These are phyloP conservation scores for Habrosyne pyritoides DNA, from an alignment of 2,888 invertebrate species.

Conservation along the genomic window DNA sequence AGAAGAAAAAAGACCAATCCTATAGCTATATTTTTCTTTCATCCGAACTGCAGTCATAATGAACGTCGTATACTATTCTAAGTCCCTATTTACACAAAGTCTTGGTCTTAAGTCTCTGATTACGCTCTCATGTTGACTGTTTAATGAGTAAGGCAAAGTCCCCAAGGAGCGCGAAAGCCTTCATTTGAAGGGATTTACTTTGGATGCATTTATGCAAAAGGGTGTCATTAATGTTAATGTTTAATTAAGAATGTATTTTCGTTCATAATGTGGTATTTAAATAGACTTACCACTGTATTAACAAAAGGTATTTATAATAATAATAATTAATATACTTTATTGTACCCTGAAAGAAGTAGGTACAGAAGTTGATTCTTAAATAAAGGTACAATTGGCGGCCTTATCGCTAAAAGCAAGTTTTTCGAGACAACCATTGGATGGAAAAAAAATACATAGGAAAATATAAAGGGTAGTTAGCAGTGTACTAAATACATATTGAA, in stretches of 20 bases:
- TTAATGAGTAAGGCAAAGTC: slow-evolving; percentile 1
- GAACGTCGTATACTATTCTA: not conserved
- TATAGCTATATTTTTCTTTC: not conserved
- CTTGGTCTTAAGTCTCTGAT: slow-evolving; percentile 9
- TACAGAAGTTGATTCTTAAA: too few relatives aligned
- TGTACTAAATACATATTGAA: too few relatives aligned
- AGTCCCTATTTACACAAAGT: slow-evolving; percentile 3
- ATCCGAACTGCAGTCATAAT: not conserved
- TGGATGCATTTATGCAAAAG: slow-evolving; percentile 9
- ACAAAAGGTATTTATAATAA: too few relatives aligned
- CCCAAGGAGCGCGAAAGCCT: not conserved
- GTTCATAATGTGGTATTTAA: not conserved
- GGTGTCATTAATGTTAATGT: not conserved
- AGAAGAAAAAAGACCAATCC: too few relatives aligned
- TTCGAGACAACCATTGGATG: too few relatives aligned
- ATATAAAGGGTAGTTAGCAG: too few relatives aligned
- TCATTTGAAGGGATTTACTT: slow-evolving; percentile 7
- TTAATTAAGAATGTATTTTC: not conserved
- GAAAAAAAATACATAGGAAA: too few relatives aligned
- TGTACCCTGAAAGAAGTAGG: too few relatives aligned
- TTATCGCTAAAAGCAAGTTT: too few relatives aligned
- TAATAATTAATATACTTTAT: too few relatives aligned
- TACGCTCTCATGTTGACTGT: not conserved
- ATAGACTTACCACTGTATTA: too few relatives aligned
- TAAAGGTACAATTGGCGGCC: too few relatives aligned